phyloP scores from a whole-genome alignment of 1,140 invertebrate species.

The Ips typographus region DNA sequence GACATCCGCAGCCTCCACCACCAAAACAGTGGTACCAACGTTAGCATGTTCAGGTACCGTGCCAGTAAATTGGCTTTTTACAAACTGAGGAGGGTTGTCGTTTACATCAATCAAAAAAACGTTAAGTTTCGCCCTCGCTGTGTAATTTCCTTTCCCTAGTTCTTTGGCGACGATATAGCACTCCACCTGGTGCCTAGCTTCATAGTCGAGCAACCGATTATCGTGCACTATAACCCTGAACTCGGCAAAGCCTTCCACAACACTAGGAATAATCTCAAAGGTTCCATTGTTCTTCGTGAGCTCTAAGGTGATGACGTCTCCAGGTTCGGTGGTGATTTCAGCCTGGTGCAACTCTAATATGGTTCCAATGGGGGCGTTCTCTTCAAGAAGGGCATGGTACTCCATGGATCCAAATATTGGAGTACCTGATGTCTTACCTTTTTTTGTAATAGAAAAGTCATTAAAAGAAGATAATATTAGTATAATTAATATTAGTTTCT shows the following conservation, averaged over 20 bases:
- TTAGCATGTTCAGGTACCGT: conserved; percentile 35
- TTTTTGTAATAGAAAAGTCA: neutral
- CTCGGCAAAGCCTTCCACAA: conserved; percentile 76
- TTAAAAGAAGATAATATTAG: no score
- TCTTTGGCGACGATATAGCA: conserved; percentile 82
- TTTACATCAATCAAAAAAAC: conserved; percentile 86
- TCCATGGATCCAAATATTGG: conserved; percentile 45
- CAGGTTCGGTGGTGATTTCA: conserved; percentile 59
- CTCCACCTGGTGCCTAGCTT: conserved; percentile 68
- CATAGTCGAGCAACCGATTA: conserved; percentile 79
- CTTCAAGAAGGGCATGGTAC: conserved; percentile 64
- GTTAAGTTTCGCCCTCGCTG: conserved; percentile 70
- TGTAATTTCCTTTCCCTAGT: conserved; percentile 71
- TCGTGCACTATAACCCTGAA: conserved; percentile 82
- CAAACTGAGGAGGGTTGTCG: conserved; percentile 85
- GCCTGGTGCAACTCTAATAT: conserved; percentile 68
- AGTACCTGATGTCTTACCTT: conserved; percentile 36
- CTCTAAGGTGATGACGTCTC: conserved; percentile 80
- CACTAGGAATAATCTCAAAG: conserved; percentile 85
- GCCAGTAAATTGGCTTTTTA: conserved; percentile 67
- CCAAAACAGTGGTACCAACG: conserved; percentile 63
- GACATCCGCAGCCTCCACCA: conserved; percentile 74
- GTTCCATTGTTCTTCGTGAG: conserved; percentile 81
- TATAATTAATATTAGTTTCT: neutral
- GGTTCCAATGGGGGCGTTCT: conserved; percentile 80